Percentiles rank a stretch among this genome's conserved stretches.
phyloP scores from a whole-genome alignment of 1,140 invertebrate species.

The Campodea augens region DNA sequence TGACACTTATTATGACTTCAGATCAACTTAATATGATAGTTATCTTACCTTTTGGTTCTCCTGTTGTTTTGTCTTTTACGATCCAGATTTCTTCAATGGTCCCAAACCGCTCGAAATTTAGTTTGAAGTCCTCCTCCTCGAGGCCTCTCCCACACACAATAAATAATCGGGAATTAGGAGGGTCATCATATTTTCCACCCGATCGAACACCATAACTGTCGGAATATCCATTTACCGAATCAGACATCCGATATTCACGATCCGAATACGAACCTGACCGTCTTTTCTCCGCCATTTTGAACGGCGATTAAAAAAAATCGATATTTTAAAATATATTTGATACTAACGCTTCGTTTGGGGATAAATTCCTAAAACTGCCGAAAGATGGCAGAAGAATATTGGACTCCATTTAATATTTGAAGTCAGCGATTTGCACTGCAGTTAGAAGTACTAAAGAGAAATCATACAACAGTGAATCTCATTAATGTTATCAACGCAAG shows the following conservation, averaged over 20 bases:
- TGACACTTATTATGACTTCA: no score
- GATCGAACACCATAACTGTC: constrained; percentile 2
- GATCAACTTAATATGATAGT: no score
- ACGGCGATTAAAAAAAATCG: no score
- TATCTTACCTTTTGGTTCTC: constrained; percentile 66
- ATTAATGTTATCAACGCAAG: no score
- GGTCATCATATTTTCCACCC: constrained; percentile 38
- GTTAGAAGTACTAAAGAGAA: no score
- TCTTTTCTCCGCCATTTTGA: not conserved
- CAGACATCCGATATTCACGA: not conserved
- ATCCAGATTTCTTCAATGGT: constrained; percentile 74
- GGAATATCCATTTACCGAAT: not conserved
- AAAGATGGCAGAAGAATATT: no score
- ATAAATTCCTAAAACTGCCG: no score
- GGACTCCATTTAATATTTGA: no score
- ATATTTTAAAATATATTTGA: no score
- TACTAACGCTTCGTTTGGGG: no score
- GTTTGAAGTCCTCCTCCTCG: constrained; percentile 56
- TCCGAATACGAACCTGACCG: not conserved
- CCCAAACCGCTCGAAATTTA: constrained; percentile 60
- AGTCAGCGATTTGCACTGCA: no score
- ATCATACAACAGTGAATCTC: no score
- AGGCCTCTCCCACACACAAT: constrained; percentile 67
- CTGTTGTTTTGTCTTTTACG: constrained; percentile 62
- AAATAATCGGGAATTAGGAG: constrained; percentile 69